Evolutionary conservation across 1,140 invertebrate genomes (phyloP), one percentile per base, ranked within the genome.

Genomic region (Calephelis nemesis): DNA sequence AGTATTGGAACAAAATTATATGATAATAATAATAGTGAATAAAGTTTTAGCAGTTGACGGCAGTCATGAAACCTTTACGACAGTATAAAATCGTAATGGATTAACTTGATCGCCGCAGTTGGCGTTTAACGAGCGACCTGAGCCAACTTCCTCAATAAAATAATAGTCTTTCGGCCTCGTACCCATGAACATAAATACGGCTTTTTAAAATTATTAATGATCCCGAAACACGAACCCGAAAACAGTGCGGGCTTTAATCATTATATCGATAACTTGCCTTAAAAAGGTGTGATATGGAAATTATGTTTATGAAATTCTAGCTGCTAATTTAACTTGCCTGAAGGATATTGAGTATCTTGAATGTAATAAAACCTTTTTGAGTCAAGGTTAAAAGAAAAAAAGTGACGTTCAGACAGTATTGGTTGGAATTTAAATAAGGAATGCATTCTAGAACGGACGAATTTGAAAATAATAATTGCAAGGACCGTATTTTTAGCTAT

Each of bases 91-190:
- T 84, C 72, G 79, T 88, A 89, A 89, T 88, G 85, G 84, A 89
- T 88, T 83, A 87, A 88, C 74, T 85, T 81, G 83, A 88, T 87
- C 82, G 82, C 78, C 78, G 68, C 76, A 81, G 81, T 75, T 80
- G 81, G 66, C 73, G 76, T 81, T 88, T 87, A 88, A 88, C 85
- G 88, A 86, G 77, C 83, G 79, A 73, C 81, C 79, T 74, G 83
- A 75, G 83, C 79, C 74, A 79, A 88, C 85, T 89, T 89, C 88
- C 87, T 87, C 87, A 88, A 91, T 91, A 89, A 91, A 90, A 87
- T 87, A 80, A 84, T 84, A 79, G 76, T 79, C 78, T 81, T 73
- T 78, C 79, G 73, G 76, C 74, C 66, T 69, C 73, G 69, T 73
- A 73, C 66, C 71, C 64, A 69, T 70, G 66, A 67, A 69, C 65